Base-by-base conservation (phyloP, 2,888 invertebrate species). In the Lysandra bellargus region DNA sequence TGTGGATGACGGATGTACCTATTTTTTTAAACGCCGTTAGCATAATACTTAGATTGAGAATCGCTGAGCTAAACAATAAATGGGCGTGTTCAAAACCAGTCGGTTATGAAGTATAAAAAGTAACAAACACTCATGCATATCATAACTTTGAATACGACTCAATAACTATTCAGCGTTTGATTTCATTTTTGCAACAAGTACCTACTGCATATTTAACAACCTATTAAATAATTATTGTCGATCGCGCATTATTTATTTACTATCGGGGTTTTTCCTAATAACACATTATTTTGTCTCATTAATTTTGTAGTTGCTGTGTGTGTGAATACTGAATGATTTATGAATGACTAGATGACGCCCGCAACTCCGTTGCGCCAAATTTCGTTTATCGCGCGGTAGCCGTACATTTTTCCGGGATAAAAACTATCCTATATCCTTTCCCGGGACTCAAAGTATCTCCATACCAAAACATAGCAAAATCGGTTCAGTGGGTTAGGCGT, bases 101-200 rank as follows among this genome's bases (percentile, higher is more conserved):
- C 7, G 30, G 30, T 64, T 64, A 30, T 30, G 64, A 64, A 64
- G 61, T 61, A 61, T 61, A 61, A 64, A 64, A 33, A 69, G 14
- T 33, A 33, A 69, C 69, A 14, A 37, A 69, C 69, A 69, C 30
- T 69, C 69, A 69, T 69, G 69, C 69, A 69, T 69, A 69, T 69
- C 4, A 69, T 69, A 69, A 69, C 64, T 69, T 69, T 69, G 69
- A 37, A 69, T 69, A 49, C 30, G 44, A 14, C 75, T 75, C 44
- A 40, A 74, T 49, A 44, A 75, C 49, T 4, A 49, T 75, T 75
- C 49, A 49, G 23, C 44, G 23, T 75, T 49, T 49, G 75, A 75
- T 75, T 75, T 49, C 57, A 57, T 76, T 76, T 33, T 57, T 30
- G 53, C 30, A 53, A 57, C 33, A 23, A 23, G 23, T 23, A 23